Conservation (phyloP, 1,140 invertebrate genomes). For the Drosophila sproati region DNA sequence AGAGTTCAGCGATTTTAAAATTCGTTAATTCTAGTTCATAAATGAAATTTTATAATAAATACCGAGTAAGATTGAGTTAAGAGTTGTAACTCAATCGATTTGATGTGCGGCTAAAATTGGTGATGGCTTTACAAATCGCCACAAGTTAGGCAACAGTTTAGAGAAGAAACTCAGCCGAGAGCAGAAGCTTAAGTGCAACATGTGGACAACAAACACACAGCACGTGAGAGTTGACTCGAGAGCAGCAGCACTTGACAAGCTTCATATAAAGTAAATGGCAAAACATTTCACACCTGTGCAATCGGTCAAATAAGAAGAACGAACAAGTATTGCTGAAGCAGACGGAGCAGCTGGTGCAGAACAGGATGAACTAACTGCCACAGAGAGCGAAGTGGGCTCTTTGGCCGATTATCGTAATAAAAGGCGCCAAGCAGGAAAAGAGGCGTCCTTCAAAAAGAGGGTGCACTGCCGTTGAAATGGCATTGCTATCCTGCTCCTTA, state of each 20-base stretch:
- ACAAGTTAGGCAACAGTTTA: conserved; percentile 39
- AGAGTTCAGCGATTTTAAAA: too few relatives aligned
- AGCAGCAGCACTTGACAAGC: conserved; percentile 36
- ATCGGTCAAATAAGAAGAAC: not conserved
- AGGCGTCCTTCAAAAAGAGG: conserved; percentile 18
- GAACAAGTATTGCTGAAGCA: not conserved
- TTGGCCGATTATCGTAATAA: conserved; percentile 44
- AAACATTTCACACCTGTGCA: conserved; percentile 45
- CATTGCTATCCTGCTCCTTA: not conserved
- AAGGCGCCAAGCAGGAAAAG: conserved; percentile 46
- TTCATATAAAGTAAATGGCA: conserved; percentile 38
- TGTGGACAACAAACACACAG: conserved; percentile 4
- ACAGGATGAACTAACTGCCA: conserved; percentile 1
- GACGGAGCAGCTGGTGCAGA: not conserved
- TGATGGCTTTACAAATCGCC: conserved; percentile 5
- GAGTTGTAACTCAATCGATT: conserved; percentile 4
- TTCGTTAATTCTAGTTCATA: too few relatives aligned
- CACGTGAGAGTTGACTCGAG: conserved; percentile 6
- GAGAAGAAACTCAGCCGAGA: conserved; percentile 19
- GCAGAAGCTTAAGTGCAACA: not conserved
- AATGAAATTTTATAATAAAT: not conserved
- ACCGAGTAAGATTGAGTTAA: not conserved
- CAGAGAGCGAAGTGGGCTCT: conserved; percentile 14
- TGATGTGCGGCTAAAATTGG: not conserved
- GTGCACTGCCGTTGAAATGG: not conserved